Conservation (phyloP, 2,113 vertebrate species). For the Aphelocoma coerulescens region DNA sequence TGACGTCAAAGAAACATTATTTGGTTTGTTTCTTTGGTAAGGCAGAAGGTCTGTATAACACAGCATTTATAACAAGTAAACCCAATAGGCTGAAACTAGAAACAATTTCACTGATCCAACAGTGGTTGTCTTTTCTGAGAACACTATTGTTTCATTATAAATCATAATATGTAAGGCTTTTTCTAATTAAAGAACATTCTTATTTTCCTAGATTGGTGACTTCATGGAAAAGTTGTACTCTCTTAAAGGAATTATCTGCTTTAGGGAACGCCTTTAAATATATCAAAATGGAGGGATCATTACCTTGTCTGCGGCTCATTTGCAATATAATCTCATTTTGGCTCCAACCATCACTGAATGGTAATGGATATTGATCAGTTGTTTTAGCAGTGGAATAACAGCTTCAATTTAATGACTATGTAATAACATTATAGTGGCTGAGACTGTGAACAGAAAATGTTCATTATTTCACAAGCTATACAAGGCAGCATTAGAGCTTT, state of each 20-base stretch:
- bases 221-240: constrained; percentile 12
- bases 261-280: constrained; percentile 48
- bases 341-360: constrained; percentile 23
- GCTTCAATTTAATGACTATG: constrained; percentile 55
- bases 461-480: constrained; percentile 49
- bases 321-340: constrained; percentile 69
- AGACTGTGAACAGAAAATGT: constrained; percentile 11
- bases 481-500: not conserved
- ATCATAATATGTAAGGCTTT: not conserved
- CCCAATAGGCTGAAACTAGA: not conserved
- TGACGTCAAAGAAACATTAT: not conserved
- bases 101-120: not conserved
- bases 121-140: not conserved
- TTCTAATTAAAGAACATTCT: constrained; percentile 16
- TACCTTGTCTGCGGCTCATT: constrained; percentile 65
- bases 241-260: constrained; percentile 61
- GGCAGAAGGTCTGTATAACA: not conserved
- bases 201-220: not conserved
- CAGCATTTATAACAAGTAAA: not conserved
- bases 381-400: constrained; percentile 62
- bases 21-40: not conserved
- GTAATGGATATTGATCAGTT: constrained; percentile 74
- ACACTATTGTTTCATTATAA: not conserved
- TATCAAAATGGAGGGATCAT: constrained; percentile 54
- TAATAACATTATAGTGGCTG: constrained; percentile 62